A percentile compares a stretch with the other conserved stretches of the same genome.
phyloP scores from a whole-genome alignment of 2,797 vertebrate species.

The Channallabes apus region DNA sequence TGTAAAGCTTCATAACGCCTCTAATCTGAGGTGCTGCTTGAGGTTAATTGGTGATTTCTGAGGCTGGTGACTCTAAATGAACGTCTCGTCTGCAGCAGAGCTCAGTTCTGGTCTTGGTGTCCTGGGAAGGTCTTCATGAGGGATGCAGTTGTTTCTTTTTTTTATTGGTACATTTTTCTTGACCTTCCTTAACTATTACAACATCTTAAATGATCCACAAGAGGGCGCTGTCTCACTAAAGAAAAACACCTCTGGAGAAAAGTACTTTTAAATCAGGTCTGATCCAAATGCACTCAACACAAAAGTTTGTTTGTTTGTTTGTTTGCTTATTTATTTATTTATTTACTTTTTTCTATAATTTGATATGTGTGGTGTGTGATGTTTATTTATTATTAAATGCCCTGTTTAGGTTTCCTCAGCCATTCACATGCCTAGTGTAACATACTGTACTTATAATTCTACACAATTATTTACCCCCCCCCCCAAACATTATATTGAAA shows the following conservation, averaged over 20 bases:
- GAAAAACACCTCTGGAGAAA: neutral
- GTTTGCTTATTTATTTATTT: no score
- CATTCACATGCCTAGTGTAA: neutral
- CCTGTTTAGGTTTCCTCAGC: neutral
- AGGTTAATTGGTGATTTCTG: no score
- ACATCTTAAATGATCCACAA: neutral
- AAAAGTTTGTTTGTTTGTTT: no score
- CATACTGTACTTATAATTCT: neutral
- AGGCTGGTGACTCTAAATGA: no score
- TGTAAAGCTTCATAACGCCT: no score
- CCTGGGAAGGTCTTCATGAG: no score
- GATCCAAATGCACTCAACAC: no score
- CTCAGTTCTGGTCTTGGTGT: no score
- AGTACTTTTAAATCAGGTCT: neutral
- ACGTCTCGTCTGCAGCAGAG: no score
- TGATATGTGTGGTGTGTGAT: neutral
- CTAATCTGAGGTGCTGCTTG: no score
- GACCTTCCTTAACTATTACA: neutral
- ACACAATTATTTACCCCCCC: neutral
- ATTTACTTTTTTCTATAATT: neutral
- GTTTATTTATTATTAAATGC: neutral
- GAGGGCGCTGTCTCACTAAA: neutral
- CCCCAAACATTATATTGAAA: neutral
- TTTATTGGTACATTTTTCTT: neutral
- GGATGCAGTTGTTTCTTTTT: neutral